Conservation (phyloP, 2,113 vertebrate species). For the Gymnorhina tibicen region DNA sequence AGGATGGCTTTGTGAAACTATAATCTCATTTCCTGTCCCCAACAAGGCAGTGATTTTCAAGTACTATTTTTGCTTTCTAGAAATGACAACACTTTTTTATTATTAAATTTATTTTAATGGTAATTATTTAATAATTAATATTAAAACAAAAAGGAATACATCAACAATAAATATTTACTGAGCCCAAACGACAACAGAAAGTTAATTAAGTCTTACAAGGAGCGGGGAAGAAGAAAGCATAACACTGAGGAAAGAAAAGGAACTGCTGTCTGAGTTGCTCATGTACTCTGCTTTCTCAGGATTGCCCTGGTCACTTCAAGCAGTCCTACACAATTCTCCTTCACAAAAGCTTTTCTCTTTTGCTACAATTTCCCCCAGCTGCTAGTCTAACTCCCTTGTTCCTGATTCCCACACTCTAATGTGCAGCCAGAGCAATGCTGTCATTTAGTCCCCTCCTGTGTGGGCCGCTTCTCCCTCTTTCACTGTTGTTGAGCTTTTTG, state of each 20-base stretch:
- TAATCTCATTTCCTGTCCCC: not conserved
- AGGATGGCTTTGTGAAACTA: not conserved
- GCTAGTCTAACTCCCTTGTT: not conserved
- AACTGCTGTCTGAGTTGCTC: not conserved
- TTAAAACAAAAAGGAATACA: not conserved
- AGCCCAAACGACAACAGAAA: not conserved
- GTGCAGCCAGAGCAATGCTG: not conserved
- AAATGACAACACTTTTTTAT: not conserved
- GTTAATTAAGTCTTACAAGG: not conserved
- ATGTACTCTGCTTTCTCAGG: not conserved
- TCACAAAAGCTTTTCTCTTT: slow-evolving; percentile 4
- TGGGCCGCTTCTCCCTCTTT: not conserved
- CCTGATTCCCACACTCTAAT: not conserved
- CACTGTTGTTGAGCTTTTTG: no score
- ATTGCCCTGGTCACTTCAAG: not conserved
- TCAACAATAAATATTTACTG: not conserved
- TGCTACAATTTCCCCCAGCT: not conserved
- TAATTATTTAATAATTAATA: not conserved
- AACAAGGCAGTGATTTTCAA: not conserved
- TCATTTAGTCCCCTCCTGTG: not conserved
- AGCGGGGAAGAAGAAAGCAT: not conserved
- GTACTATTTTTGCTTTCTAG: not conserved
- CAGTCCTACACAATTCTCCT: not conserved
- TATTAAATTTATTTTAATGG: not conserved
- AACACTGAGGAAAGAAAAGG: not conserved